Conservation (phyloP, 2,888 invertebrate genomes). For the Oegoconia quadripuncta region DNA sequence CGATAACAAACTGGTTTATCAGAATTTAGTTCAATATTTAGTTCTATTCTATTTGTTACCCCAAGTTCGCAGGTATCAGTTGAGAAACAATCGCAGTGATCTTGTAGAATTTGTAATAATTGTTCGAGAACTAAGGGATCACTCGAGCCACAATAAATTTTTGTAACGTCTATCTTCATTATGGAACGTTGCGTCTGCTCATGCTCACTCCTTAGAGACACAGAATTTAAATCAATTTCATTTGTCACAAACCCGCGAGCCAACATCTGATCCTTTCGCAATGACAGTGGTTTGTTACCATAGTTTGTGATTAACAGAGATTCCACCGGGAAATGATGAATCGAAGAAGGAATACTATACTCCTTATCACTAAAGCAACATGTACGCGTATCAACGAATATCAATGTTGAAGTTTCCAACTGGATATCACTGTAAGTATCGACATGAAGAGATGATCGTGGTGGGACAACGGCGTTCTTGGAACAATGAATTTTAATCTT, state of each 20-base stretch:
- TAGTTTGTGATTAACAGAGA: not conserved
- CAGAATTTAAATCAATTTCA: not conserved
- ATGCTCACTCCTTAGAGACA: not conserved
- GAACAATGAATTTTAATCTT: too few species aligned
- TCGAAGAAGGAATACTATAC: not conserved
- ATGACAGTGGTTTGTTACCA: not conserved
- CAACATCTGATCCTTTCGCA: not conserved
- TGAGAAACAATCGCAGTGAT: not conserved
- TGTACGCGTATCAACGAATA: too few species aligned
- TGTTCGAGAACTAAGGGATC: not conserved
- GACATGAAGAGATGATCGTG: too few species aligned
- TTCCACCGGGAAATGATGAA: not conserved
- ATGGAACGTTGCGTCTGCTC: not conserved
- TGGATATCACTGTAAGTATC: too few species aligned
- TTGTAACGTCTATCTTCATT: not conserved
- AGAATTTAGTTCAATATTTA: constrained; percentile 3
- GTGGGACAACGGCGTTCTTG: too few species aligned
- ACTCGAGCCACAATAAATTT: not conserved
- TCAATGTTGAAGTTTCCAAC: too few species aligned
- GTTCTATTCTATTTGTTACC: not conserved
- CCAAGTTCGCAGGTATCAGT: not conserved
- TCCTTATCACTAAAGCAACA: not conserved
- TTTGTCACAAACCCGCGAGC: not conserved
- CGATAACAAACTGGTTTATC: constrained; percentile 5
- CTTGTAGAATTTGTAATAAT: not conserved